Conservation (phyloP, 2,113 vertebrate species). For the Pongo abelii region DNA sequence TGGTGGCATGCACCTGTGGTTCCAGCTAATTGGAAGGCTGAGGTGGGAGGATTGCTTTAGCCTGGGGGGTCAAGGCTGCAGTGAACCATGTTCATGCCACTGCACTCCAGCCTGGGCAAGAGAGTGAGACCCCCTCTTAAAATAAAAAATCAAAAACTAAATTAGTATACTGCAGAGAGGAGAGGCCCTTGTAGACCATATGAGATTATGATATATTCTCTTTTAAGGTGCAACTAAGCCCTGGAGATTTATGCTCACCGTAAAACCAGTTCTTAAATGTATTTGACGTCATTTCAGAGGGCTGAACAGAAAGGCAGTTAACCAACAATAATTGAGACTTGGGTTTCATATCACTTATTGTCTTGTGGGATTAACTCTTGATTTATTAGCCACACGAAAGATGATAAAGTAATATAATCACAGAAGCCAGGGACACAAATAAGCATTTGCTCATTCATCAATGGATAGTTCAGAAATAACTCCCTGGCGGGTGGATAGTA, state of each 20-base stretch:
- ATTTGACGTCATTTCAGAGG: slow-evolving; percentile 27
- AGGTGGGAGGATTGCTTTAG: too few relatives aligned
- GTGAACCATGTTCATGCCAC: too few relatives aligned
- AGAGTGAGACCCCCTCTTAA: too few relatives aligned
- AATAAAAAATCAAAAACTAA: neutral
- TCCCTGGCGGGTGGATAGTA: neutral
- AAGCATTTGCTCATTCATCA: neutral
- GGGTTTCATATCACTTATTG: slow-evolving; percentile 13
- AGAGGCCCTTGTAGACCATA: neutral
- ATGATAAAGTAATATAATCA: slow-evolving; percentile 45
- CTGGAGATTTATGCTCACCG: slow-evolving; percentile 24
- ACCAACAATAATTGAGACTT: neutral
- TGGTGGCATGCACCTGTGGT: too few relatives aligned
- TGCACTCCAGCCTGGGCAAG: too few relatives aligned
- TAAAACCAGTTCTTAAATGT: slow-evolving; percentile 38
- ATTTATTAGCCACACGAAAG: slow-evolving; percentile 53
- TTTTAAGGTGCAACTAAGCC: slow-evolving; percentile 25
- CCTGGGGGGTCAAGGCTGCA: too few relatives aligned
- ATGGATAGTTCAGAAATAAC: slow-evolving; percentile 16
- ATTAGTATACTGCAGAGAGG: neutral
- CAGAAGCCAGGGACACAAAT: neutral
- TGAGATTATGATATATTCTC: slow-evolving; percentile 7
- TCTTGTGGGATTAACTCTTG: slow-evolving; percentile 42
- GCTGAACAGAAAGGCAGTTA: neutral
- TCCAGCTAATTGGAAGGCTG: too few relatives aligned